Percentiles rank a stretch among this genome's conserved stretches.
Evolutionary conservation across 2,113 vertebrate genomes (phyloP).

Genomic region (Sceloporus undulatus): DNA sequence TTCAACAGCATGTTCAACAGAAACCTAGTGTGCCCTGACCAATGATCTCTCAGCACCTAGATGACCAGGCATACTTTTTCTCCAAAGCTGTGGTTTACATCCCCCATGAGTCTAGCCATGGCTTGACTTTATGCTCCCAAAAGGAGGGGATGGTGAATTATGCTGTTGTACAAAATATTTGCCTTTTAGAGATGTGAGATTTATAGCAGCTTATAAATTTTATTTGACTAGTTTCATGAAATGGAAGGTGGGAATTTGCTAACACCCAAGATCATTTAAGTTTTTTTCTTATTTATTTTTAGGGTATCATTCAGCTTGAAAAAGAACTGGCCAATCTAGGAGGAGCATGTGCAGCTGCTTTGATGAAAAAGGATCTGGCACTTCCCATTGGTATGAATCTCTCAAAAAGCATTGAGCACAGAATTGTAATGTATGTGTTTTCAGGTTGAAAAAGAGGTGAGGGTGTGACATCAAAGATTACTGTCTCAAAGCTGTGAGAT

Average conservation of each 20-base stretch:
- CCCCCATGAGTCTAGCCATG: neutral
- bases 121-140: neutral
- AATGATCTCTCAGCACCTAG: neutral
- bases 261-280: neutral
- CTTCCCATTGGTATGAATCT: constrained; percentile 89
- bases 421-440: neutral
- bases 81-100: neutral
- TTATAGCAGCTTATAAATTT: neutral
- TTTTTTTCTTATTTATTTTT: constrained; percentile 59
- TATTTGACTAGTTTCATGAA: neutral
- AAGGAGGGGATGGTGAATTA: neutral
- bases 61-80: neutral
- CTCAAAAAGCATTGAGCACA: neutral
- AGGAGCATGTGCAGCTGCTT: constrained; percentile 94
- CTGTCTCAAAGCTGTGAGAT: neutral
- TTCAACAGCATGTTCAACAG: neutral
- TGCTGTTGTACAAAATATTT: neutral
- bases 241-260: neutral
- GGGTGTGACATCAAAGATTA: neutral
- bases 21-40: neutral
- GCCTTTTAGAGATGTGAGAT: neutral
- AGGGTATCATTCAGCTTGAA: constrained; percentile 97
- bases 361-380: constrained; percentile 98
- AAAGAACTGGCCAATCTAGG: constrained; percentile 96
- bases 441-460: neutral